Evolutionary conservation across 1,140 invertebrate genomes (phyloP).

Genomic region (Bombus sylvicola): DNA sequence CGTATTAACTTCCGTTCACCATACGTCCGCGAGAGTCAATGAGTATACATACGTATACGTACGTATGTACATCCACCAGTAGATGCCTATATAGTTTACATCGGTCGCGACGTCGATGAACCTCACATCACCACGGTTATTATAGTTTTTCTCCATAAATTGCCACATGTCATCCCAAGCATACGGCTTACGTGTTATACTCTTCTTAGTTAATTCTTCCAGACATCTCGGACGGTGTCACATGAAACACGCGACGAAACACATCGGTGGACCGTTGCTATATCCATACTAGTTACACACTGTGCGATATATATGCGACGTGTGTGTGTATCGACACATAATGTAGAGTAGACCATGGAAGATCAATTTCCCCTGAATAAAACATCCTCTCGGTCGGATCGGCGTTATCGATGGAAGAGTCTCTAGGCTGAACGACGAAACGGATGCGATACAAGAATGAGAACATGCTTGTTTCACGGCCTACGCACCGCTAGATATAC

Average conservation of each 20-base stretch:
- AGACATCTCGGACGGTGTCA: neutral
- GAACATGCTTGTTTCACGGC: slow-evolving; percentile 30
- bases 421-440: slow-evolving; percentile 22
- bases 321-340: neutral
- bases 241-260: slow-evolving; percentile 19
- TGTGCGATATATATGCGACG: neutral
- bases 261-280: neutral
- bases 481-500: slow-evolving; percentile 10
- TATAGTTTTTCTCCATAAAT: slow-evolving; percentile 7
- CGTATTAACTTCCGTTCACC: neutral
- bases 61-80: neutral
- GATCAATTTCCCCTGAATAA: slow-evolving; percentile 64
- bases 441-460: slow-evolving; percentile 44
- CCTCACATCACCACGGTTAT: neutral
- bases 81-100: neutral
- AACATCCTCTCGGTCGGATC: slow-evolving; percentile 52
- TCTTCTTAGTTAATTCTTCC: neutral
- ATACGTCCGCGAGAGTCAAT: neutral
- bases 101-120: neutral
- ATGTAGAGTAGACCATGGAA: slow-evolving; percentile 23
- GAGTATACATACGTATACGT: neutral
- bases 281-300: neutral
- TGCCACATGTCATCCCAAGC: neutral
- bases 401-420: slow-evolving; percentile 44
- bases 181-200: neutral